Evolutionary conservation across 2,797 vertebrate species (phyloP), one percentile per base, ranked within the genome.

Genomic region (Philypnodon macrostomus): DNA sequence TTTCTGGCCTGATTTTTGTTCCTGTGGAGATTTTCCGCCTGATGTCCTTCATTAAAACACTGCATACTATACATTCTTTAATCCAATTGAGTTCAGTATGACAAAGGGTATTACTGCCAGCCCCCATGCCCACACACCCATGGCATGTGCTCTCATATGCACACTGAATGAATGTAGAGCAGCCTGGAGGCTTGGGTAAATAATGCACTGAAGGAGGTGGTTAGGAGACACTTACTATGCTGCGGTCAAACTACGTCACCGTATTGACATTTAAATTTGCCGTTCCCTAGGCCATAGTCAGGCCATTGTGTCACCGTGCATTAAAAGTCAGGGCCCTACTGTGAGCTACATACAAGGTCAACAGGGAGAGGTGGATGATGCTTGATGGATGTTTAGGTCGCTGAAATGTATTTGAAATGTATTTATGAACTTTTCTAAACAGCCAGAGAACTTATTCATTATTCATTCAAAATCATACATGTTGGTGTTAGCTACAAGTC

Each of bases 21-120:
- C 70, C 62, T 53, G 52, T 63, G 68, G 47, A 46, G 19, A 87
- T 86, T 88, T 85, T 67, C 86, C 37, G 57, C 71, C 32, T 48
- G 82, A 84, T 80, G 77, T 58, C 78, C 70, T 88, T 87, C 80
- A 88, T 88, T 86, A 87, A 53, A 54, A 70, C 61, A 54, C 18
- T 63, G 55, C 10, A 16, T 47, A 63, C 38, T 46, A 38, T 68
- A 67, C 46, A 59, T 56, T 76, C 38, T 83, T 83, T 86, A 88
- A 88, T 88, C 75, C 68, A 83, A 80, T 81, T 85, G 67, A 80
- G 52, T 71, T 77, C 70, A 73, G 70, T 63, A 72, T 79, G 75
- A 84, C 77, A 83, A 83, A 85, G 73, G 76, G 67, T 70, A 84
- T 85, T 73, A 81, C 61, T 68, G 63, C 55, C 58, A 53, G 64